phyloP scores from a whole-genome alignment of 2,888 invertebrate genomes.

The Bursaphelenchus okinawaensis region DNA sequence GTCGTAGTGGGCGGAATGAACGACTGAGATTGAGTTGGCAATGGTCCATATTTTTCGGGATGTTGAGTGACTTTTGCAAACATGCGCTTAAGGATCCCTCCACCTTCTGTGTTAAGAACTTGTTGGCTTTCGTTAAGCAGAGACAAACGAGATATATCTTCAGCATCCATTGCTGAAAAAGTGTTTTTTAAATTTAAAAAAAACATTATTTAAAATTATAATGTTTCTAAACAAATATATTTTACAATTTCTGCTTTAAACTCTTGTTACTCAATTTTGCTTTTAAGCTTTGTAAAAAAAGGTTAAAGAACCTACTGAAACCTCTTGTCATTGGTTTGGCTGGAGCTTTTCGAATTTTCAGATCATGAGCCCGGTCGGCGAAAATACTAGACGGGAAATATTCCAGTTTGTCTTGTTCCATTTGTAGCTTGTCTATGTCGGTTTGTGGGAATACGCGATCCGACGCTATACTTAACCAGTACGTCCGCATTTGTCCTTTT shows the following conservation, averaged over 20 bases:
- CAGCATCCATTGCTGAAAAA: background rate
- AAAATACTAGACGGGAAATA: background rate
- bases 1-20: background rate
- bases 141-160: background rate
- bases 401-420: background rate
- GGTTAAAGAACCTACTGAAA: background rate
- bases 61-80: background rate
- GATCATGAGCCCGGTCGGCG: background rate
- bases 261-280: background rate
- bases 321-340: background rate
- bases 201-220: too few relatives aligned
- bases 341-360: background rate
- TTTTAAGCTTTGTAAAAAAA: background rate
- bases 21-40: background rate
- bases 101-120: background rate
- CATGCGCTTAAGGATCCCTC: background rate
- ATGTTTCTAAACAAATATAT: background rate
- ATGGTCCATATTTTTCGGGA: background rate
- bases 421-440: background rate
- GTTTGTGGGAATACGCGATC: background rate
- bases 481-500: constrained; percentile 55
- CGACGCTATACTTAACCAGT: constrained; percentile 37
- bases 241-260: background rate
- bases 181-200: too few relatives aligned
- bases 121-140: background rate